Conservation (phyloP, 2,797 vertebrate species). For the Florisuga fusca region DNA sequence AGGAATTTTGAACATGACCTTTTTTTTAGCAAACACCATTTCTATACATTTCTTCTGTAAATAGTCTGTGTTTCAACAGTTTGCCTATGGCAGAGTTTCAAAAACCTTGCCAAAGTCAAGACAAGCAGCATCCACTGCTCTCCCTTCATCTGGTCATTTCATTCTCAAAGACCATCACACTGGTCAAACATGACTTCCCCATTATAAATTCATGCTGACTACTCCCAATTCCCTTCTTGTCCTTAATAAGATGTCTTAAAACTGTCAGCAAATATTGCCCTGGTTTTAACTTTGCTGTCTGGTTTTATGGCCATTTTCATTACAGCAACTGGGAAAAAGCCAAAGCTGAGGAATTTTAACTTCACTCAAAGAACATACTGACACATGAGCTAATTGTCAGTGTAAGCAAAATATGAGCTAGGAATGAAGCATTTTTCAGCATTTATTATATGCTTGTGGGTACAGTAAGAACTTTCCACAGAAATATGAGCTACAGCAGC, state of each 20-base stretch:
- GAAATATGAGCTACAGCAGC: not conserved
- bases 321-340: not conserved
- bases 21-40: not conserved
- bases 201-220: not conserved
- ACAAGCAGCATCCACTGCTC: not conserved
- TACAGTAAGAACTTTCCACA: not conserved
- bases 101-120: not conserved
- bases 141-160: not conserved
- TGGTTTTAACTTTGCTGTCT: not conserved
- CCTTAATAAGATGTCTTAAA: not conserved
- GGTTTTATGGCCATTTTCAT: not conserved
- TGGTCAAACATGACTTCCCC: not conserved
- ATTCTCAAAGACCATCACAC: not conserved
- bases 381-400: not conserved
- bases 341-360: not conserved
- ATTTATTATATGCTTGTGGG: not conserved
- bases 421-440: not conserved
- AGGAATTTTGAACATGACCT: not conserved
- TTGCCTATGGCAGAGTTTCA: not conserved
- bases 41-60: not conserved
- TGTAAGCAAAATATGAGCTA: constrained; percentile 6
- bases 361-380: not conserved
- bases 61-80: not conserved
- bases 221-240: not conserved
- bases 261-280: not conserved